Base-by-base conservation (phyloP, 1,140 invertebrate genomes). In the Drosophila varians region DNA sequence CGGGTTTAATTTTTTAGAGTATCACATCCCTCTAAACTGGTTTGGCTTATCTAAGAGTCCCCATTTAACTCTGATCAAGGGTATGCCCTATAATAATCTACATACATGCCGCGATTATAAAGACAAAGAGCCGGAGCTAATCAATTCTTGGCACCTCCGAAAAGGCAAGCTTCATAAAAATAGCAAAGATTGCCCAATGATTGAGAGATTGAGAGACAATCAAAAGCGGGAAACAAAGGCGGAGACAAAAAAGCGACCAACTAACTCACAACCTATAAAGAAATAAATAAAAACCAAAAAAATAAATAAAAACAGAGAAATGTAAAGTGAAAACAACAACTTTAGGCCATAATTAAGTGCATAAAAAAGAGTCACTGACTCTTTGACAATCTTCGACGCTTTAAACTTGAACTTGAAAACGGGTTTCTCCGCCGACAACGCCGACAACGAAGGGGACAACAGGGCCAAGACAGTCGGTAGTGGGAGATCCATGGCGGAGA, bases 351-450 rank as follows among this genome's bases (percentile, higher is more conserved):
- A 64, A 53, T 61, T 62, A 53, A 56, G 56, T 70, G 65, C 46
- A 87, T 61, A 86, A 87, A 86, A 87, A 80, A 87, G 64, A 87
- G 82, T 87, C 82, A 87, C 66, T 87, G 82, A 87, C 82, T 57
- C 82, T 77, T 86, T 57, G 77, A 87, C 54, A 73, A 77, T 58
- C 36, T 42, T 11, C n/a, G 47, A 69, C 58, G 53, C 14, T 42
- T 77, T 89, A 84, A 89, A 78, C 86, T 89, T 89, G 86, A 89
- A 89, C 86, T 89, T 89, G 86, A 89, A 86, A 89, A 89, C 86
- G 45, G 83, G 86, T 89, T 89, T 83, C 11, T 40, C 9, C 34
- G 61, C n/a, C n/a, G n/a, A n/a, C n/a, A n/a, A n/a, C n/a, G n/a
- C n/a, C n/a, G n/a, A n/a, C n/a, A n/a, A n/a, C 46, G 25, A 21